These are phyloP conservation scores for Bombus pascuorum DNA, from an alignment of 1,140 invertebrate species.

Conservation along the genomic window DNA sequence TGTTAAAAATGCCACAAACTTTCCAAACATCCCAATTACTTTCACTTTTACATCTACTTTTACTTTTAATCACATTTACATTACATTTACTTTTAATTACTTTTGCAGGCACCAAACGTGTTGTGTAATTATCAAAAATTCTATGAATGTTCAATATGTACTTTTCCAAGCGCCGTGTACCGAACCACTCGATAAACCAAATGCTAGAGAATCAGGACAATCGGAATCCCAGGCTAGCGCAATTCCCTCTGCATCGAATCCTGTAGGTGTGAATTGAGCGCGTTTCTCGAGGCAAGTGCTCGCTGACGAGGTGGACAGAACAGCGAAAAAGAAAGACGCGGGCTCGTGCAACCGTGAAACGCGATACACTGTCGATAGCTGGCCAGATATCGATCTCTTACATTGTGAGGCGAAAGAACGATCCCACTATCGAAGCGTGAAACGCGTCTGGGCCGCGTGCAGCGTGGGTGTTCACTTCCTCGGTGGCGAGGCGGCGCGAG, in stretches of 20 bases:
- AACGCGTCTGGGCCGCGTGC: conserved; percentile 45
- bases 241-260: background rate
- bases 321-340: conserved; percentile 20
- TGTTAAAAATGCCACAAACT: no score
- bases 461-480: conserved; percentile 62
- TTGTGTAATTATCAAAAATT: no score
- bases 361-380: conserved; percentile 61
- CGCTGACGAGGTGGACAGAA: background rate
- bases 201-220: no score
- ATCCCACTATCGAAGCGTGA: conserved; percentile 52
- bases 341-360: conserved; percentile 60
- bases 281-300: conserved; percentile 40
- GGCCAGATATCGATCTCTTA: conserved; percentile 62
- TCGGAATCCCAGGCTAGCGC: background rate
- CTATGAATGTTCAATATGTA: no score
- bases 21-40: no score
- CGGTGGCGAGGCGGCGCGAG: conserved; percentile 31
- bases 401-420: conserved; percentile 57
- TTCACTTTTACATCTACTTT: no score
- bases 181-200: conserved; percentile 30
- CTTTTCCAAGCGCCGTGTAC: no score
- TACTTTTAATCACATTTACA: no score
- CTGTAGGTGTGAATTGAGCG: conserved; percentile 53
- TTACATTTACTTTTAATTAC: no score
- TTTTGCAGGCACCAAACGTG: no score